Base-by-base conservation (phyloP, 2,888 invertebrate genomes). In the Amiota minor region DNA sequence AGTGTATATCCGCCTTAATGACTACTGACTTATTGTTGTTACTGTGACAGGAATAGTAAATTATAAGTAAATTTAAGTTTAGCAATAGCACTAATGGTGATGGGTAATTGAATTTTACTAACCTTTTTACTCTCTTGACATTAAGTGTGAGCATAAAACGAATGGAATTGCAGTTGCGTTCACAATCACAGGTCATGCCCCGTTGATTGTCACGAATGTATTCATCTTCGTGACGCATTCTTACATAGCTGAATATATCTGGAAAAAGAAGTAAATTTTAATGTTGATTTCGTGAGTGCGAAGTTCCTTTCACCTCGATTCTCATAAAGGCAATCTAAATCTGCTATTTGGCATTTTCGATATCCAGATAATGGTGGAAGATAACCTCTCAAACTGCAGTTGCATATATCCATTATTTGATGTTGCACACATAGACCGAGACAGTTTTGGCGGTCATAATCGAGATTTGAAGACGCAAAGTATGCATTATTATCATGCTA, bases 1-100 rank as follows among this genome's bases (percentile, higher is more conserved):
- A 91, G 75, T 88, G 88, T 12, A 91, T 82, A 70, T 91, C 89
- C 0, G 79, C 76, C 14, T 74, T 77, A 1, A 86, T 87, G 9
- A 74, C 62, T 1, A 74, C 64, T 12, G 12, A 65, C 10, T 70
- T 74, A 2, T 16, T 35, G 23, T 78, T 79, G 1, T 64, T 20
- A 0, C 6, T 47, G n/a, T 0, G 10, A 14, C 3, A n/a, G 18
- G 1, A 16, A 14, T 35, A 53, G 18, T 46, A n/a, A 20, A 69
- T 12, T 53, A 69, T 23, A 46, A 45, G 0, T 23, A 62, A 23
- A 8, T 1, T 76, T 81, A 23, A 49, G 4, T 59, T 56, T 12
- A 79, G 47, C n/a, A n/a, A n/a, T n/a, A n/a, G n/a, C n/a, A n/a
- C n/a, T 2, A 68, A 68, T 35, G 16, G 47, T 10, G 50, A 50